Evolutionary conservation across 2,113 vertebrate genomes (phyloP).

Genomic region (Chlamydotis undulata): DNA sequence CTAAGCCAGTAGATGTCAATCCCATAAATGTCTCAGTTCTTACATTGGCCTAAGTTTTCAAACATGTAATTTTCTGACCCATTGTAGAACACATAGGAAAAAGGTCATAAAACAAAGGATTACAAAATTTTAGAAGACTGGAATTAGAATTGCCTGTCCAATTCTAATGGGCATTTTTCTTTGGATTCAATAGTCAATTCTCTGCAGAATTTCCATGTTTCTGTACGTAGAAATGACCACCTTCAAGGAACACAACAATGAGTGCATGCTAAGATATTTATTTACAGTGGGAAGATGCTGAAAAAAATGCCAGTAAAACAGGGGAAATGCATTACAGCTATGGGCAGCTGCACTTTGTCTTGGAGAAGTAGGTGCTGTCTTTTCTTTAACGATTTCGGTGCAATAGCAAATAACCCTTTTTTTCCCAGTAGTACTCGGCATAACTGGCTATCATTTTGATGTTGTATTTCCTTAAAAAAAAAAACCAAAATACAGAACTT

Average conservation of each 20-base stretch:
- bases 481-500: not conserved
- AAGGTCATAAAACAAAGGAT: not conserved
- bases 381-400: not conserved
- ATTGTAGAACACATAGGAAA: not conserved
- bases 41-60: not conserved
- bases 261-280: not conserved
- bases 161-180: not conserved
- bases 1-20: not conserved
- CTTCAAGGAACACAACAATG: not conserved
- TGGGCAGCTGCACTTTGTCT: not conserved
- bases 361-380: not conserved
- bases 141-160: not conserved
- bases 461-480: not conserved
- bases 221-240: accelerated
- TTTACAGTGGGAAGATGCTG: not conserved
- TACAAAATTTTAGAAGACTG: not conserved
- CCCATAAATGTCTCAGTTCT: not conserved
- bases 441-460: not conserved
- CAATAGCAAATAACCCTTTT: not conserved
- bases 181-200: not conserved
- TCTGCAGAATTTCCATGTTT: not conserved
- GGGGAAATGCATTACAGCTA: not conserved
- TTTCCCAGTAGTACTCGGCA: not conserved
- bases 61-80: not conserved
- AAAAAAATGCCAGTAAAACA: not conserved